A percentile compares a stretch with the other conserved stretches of the same genome.
Conservation (phyloP, 2,888 invertebrate species). For the Oithona nana region DNA sequence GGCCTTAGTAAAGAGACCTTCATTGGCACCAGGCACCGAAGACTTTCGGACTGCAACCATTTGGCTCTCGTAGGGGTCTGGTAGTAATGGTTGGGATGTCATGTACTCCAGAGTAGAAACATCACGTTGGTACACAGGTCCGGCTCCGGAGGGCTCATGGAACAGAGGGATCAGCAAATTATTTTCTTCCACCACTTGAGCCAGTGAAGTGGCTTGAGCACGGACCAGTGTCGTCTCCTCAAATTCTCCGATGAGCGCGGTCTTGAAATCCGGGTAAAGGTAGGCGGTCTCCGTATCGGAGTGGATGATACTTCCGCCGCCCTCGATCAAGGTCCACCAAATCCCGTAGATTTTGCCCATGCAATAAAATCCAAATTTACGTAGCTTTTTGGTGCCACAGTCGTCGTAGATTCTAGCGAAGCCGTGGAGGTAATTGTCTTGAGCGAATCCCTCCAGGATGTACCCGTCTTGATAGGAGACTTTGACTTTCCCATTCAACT, state of each 20-base stretch:
- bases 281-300: slow-evolving; percentile 18
- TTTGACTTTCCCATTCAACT: slow-evolving; percentile 1
- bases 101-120: slow-evolving; percentile 15
- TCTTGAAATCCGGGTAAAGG: slow-evolving; percentile 17
- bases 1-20: slow-evolving; percentile 18
- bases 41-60: slow-evolving; percentile 16
- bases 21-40: slow-evolving; percentile 16
- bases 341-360: slow-evolving; percentile 6
- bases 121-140: neutral
- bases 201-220: slow-evolving; percentile 3
- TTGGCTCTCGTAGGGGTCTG: slow-evolving; percentile 18
- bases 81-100: slow-evolving; percentile 14
- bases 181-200: neutral
- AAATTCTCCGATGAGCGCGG: neutral
- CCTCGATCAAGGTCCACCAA: slow-evolving; percentile 15
- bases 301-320: slow-evolving; percentile 18
- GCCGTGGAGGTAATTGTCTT: slow-evolving; percentile 12
- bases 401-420: slow-evolving; percentile 7
- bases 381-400: neutral
- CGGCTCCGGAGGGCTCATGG: neutral
- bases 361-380: slow-evolving; percentile 5
- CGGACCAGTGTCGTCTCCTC: neutral
- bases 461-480: neutral
- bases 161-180: slow-evolving; percentile 7
- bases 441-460: slow-evolving; percentile 4